Evolutionary conservation across 2,888 invertebrate species (phyloP).

Genomic region (Atrina japonica): DNA sequence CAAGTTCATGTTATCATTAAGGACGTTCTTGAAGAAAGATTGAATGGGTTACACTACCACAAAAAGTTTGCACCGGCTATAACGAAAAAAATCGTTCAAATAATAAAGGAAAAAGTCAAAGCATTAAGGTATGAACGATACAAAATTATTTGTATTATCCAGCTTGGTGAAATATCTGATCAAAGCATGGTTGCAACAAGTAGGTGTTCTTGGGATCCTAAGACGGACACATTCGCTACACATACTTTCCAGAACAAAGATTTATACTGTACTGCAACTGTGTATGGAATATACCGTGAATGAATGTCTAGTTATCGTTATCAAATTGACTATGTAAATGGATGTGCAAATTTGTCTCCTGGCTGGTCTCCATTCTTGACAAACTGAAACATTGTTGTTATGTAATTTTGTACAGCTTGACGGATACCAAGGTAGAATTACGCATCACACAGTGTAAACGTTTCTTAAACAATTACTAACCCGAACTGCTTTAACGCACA

Average conservation of each 20-base stretch:
- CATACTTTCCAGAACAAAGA: slow-evolving; percentile 45
- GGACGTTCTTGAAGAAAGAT: slow-evolving; percentile 46
- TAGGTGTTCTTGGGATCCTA: slow-evolving; percentile 63
- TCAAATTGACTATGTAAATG: too few species aligned
- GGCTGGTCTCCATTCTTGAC: too few species aligned
- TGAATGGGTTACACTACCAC: slow-evolving; percentile 57
- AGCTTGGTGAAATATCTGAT: slow-evolving; percentile 62
- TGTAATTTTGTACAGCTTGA: too few species aligned
- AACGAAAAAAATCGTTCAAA: slow-evolving; percentile 58
- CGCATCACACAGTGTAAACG: too few species aligned
- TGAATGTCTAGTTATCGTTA: slow-evolving; percentile 27
- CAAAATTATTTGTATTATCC: slow-evolving; percentile 58
- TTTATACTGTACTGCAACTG: slow-evolving; percentile 61
- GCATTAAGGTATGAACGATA: slow-evolving; percentile 61
- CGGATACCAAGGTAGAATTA: too few species aligned
- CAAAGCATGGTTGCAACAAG: slow-evolving; percentile 57
- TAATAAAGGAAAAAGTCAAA: slow-evolving; percentile 63
- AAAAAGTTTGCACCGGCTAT: slow-evolving; percentile 56
- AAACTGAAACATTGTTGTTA: too few species aligned
- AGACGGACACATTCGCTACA: slow-evolving; percentile 56
- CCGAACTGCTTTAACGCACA: too few species aligned
- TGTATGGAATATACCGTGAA: slow-evolving; percentile 64
- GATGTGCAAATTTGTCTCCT: too few species aligned
- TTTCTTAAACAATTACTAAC: too few species aligned
- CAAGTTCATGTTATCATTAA: slow-evolving; percentile 51